A percentile compares a stretch with the other conserved stretches of the same genome.
phyloP scores from a whole-genome alignment of 2,888 invertebrate species.

The Andrena haemorrhoa region DNA sequence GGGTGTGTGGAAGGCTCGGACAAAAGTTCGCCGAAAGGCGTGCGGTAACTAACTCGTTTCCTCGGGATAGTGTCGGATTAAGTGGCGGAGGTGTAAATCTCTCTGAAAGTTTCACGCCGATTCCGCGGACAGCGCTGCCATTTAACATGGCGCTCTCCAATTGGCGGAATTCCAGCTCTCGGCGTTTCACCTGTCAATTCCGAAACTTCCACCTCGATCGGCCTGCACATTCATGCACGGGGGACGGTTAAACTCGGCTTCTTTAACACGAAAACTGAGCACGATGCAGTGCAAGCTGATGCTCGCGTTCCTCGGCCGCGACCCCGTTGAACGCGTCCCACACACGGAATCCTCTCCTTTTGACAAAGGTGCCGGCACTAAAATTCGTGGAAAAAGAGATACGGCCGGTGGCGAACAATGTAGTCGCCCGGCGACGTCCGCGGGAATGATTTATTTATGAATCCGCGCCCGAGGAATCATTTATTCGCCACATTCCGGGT shows the following conservation, averaged over 20 bases:
- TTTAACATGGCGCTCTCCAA: no score
- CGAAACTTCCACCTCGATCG: no score
- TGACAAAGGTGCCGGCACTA: conserved; percentile 18
- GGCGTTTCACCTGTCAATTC: no score
- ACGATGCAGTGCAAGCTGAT: conserved; percentile 11
- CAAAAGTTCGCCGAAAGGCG: not conserved
- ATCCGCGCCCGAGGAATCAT: conserved; percentile 42
- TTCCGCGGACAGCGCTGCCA: no score
- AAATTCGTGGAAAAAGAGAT: conserved; percentile 23
- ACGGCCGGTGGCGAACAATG: conserved; percentile 38
- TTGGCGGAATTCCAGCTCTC: no score
- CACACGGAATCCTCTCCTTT: conserved; percentile 2
- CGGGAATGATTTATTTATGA: conserved; percentile 59
- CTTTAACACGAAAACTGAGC: not conserved
- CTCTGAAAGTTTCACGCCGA: no score
- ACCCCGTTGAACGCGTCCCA: conserved; percentile 21
- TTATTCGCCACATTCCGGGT: conserved; percentile 55
- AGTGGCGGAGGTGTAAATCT: no score
- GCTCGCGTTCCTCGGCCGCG: conserved; percentile 11
- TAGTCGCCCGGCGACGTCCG: conserved; percentile 42
- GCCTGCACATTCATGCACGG: no score
- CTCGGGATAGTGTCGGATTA: no score
- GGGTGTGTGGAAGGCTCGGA: not conserved
- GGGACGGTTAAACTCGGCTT: no score
- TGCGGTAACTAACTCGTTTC: no score